Conservation (phyloP, 2,113 vertebrate species). For the Rhynchomys soricoides region DNA sequence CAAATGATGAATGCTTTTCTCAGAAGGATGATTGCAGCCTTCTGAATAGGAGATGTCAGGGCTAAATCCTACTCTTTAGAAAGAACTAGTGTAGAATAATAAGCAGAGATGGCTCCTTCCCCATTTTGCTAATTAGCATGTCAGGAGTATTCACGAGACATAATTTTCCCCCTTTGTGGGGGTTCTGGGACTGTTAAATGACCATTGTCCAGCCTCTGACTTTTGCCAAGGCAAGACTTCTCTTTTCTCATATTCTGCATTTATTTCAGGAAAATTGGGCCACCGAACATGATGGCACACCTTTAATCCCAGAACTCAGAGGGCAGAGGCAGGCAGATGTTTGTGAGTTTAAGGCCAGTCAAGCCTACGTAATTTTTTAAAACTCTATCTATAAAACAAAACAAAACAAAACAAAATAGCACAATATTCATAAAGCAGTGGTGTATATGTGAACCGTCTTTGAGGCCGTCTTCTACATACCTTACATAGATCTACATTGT, state of each 20-base stretch:
- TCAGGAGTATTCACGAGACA: not conserved
- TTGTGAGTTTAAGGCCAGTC: not conserved
- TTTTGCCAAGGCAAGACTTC: not conserved
- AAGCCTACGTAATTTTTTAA: not conserved
- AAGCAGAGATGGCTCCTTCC: not conserved
- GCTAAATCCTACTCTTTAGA: not conserved
- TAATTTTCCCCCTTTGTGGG: not conserved
- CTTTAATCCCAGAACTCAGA: not conserved
- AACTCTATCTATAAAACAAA: not conserved
- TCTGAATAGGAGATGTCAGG: not conserved
- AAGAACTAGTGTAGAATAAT: slow-evolving; percentile 12
- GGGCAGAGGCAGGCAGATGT: not conserved
- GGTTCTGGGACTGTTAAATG: not conserved
- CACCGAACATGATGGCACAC: not conserved
- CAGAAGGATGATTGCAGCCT: not conserved
- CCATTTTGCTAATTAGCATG: slow-evolving; percentile 43
- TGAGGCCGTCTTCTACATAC: not conserved
- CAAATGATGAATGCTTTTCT: not conserved
- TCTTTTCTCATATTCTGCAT: not conserved
- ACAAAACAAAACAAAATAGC: not conserved
- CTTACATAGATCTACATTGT: not conserved
- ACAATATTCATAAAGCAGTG: not conserved
- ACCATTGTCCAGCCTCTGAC: not conserved
- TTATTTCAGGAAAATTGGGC: not conserved
- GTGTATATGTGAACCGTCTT: not conserved